A percentile compares a stretch with the other conserved stretches of the same genome.
Conservation (phyloP, 1,140 invertebrate genomes). For the Nomia melanderi region DNA sequence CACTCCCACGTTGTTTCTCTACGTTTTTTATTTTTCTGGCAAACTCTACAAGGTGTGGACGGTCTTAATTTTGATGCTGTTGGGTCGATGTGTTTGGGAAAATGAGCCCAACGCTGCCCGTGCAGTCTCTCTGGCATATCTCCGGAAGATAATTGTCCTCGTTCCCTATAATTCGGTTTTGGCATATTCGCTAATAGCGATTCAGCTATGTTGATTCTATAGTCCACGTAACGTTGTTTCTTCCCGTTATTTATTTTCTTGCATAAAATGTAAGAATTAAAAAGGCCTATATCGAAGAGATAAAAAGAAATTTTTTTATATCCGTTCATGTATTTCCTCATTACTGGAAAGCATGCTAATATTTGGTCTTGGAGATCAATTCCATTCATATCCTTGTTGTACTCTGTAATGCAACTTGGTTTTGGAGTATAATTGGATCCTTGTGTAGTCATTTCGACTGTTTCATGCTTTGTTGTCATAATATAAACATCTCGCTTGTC, state of each 20-base stretch:
- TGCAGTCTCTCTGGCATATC: slow-evolving; percentile 28
- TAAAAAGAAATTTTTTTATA: slow-evolving; percentile 42
- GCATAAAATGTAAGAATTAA: slow-evolving; percentile 21
- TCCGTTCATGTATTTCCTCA: slow-evolving; percentile 46
- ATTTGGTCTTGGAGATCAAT: slow-evolving; percentile 48
- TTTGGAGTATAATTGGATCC: slow-evolving; percentile 25
- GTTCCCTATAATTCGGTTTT: slow-evolving; percentile 11
- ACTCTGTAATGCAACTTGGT: slow-evolving; percentile 39
- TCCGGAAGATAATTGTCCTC: slow-evolving; percentile 18
- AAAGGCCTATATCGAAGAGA: slow-evolving; percentile 32
- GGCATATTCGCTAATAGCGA: slow-evolving; percentile 1
- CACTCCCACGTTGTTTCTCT: slow-evolving; percentile 41
- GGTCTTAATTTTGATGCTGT: slow-evolving; percentile 8
- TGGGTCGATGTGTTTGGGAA: slow-evolving; percentile 29
- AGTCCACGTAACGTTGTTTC: slow-evolving; percentile 13
- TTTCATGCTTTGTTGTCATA: slow-evolving; percentile 35
- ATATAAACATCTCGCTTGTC: slow-evolving; percentile 40
- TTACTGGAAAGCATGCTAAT: slow-evolving; percentile 44
- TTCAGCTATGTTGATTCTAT: slow-evolving; percentile 29
- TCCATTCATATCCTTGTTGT: slow-evolving; percentile 47
- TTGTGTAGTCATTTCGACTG: slow-evolving; percentile 30
- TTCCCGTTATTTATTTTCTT: slow-evolving; percentile 15
- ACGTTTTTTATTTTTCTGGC: slow-evolving; percentile 29
- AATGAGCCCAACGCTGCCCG: slow-evolving; percentile 12
- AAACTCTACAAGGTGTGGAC: slow-evolving; percentile 22